These are phyloP conservation scores for Zenarchopterus dispar DNA, from an alignment of 2,797 vertebrate species.

Conservation along the genomic window DNA sequence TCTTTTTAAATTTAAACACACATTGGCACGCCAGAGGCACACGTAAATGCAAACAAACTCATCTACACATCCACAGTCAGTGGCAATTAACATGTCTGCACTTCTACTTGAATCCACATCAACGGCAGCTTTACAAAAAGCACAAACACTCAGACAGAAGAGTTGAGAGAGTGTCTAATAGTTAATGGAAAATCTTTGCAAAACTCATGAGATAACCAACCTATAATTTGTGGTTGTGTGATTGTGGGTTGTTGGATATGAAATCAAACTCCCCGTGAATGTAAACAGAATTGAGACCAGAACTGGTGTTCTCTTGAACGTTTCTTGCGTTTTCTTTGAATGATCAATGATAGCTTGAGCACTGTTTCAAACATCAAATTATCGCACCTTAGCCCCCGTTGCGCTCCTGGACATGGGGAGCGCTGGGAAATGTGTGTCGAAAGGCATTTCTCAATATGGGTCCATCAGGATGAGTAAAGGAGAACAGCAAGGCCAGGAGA, in stretches of 20 bases:
- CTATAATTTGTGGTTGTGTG: constrained; percentile 76
- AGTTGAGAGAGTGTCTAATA: constrained; percentile 49
- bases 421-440: constrained; percentile 51
- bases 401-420: constrained; percentile 9
- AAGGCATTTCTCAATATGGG: constrained; percentile 50
- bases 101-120: constrained; percentile 44
- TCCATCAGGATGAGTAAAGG: constrained; percentile 65
- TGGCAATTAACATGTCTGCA: constrained; percentile 12
- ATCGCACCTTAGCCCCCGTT: constrained; percentile 13
- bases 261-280: constrained; percentile 63
- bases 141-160: not conserved
- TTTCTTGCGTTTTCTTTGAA: constrained; percentile 25
- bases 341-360: constrained; percentile 14
- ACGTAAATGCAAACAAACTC: constrained; percentile 19
- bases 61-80: constrained; percentile 6
- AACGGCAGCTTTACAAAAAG: constrained; percentile 1
- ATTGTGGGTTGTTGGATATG: constrained; percentile 68
- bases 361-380: constrained; percentile 10
- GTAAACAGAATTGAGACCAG: constrained; percentile 59
- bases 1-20: constrained; percentile 45
- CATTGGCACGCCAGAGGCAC: constrained; percentile 35
- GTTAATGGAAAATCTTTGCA: constrained; percentile 76
- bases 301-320: constrained; percentile 21
- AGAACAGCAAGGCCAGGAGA: constrained; percentile 74
- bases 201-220: constrained; percentile 66